phyloP scores from a whole-genome alignment of 2,797 vertebrate genomes.

The Liasis olivaceus region DNA sequence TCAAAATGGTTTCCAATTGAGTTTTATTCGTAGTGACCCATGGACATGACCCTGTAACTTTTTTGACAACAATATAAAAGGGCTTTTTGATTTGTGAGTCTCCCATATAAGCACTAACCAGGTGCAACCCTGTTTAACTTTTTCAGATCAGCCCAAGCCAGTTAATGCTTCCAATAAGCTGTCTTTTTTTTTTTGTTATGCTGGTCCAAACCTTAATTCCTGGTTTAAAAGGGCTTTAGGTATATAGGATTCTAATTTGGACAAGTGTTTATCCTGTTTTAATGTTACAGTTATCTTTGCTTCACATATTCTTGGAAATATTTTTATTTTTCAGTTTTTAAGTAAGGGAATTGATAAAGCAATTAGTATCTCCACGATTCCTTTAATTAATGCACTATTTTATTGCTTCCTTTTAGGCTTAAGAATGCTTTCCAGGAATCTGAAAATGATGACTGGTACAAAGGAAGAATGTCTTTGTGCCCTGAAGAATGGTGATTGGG shows the following conservation, averaged over 20 bases:
- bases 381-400: not conserved
- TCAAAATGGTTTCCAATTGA: not conserved
- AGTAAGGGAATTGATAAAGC: not conserved
- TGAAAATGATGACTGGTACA: conserved; percentile 4
- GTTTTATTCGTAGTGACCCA: no score
- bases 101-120: no score
- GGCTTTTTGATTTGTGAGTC: no score
- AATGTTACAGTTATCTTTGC: not conserved
- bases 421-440: not conserved
- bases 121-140: no score
- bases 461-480: not conserved
- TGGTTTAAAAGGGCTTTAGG: not conserved
- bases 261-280: not conserved
- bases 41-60: no score
- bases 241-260: not conserved
- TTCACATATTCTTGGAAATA: not conserved
- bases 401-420: not conserved
- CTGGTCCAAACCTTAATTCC: not conserved
- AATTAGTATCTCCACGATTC: not conserved
- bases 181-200: not conserved
- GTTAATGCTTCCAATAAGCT: no score
- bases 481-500: not conserved
- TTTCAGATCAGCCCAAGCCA: no score
- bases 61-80: no score
- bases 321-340: not conserved